Evolutionary conservation across 2,797 vertebrate genomes (phyloP), one percentile per base, ranked within the genome.

Genomic region (Chrosomus eos): DNA sequence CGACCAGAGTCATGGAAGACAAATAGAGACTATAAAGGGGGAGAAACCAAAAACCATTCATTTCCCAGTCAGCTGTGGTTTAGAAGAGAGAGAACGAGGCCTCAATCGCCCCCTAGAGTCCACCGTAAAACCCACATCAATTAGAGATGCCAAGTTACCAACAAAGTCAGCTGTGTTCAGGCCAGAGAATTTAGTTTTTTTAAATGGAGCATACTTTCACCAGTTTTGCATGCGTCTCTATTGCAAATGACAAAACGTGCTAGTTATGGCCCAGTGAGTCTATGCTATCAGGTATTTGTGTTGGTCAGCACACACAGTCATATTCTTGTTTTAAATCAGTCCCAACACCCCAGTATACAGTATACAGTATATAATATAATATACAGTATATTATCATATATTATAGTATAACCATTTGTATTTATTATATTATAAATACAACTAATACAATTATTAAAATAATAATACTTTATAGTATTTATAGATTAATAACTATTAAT

Each of bases 11-110:
- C 91, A 64, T 31, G 48, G 75, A 77, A 19, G 5, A 33, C 31
- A 83, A 79, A 66, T 43, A 64, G 64, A 33, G 81, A 87, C 73
- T 82, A 90, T 89, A 90, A 90, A 90, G 76, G 85, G 86, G 58
- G 87, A 72, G 8, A 84, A 64, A 31, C 80, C 79, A 33, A 28
- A 51, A 82, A 26, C 28, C 28, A 23, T 62, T 53, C 28, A 36
- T 82, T 82, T 48, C 9, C 40, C 28, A 66, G 28, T 19, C 28
- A 64, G 31, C 48, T 33, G 58, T 51, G 70, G 58, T 48, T 66
- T 36, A 33, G 43, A 48, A 64, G 58, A 74, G 21, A 60, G 7
- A 40, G 33, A 45, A 74, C 40, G 26, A 5, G 21, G 23, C 40
- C 40, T 66, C 23, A 74, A 74, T 18, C 28, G 23, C 38, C 81